Conservation (phyloP, 2,113 vertebrate species). For the Tragelaphus strepsiceros region DNA sequence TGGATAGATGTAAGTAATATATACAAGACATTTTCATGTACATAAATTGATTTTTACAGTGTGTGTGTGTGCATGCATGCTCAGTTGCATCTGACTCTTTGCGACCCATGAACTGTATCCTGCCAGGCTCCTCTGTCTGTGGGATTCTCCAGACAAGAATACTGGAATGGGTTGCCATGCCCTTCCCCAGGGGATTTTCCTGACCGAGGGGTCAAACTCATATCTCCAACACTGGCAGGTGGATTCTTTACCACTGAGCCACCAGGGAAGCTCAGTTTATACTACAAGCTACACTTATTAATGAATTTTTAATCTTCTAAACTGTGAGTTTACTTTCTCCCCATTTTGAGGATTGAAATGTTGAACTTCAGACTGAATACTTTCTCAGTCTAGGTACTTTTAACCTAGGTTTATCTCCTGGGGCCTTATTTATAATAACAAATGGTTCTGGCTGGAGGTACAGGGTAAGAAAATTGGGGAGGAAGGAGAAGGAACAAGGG, state of each 20-base stretch:
- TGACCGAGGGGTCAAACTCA: neutral
- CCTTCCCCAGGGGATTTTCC: neutral
- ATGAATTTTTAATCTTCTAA: neutral
- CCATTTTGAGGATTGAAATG: neutral
- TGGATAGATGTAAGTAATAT: neutral
- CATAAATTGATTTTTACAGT: neutral
- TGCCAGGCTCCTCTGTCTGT: neutral
- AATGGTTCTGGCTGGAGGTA: neutral
- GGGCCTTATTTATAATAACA: neutral
- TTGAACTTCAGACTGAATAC: neutral
- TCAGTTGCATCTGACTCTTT: neutral
- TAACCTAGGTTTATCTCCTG: neutral
- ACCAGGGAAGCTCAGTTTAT: neutral
- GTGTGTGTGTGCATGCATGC: neutral
- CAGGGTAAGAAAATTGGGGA: neutral
- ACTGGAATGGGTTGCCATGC: neutral
- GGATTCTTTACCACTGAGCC: neutral
- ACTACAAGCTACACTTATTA: neutral
- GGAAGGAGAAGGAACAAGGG: neutral
- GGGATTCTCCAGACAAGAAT: neutral
- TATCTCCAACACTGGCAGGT: neutral
- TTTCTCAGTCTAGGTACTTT: neutral
- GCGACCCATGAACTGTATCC: fast-evolving
- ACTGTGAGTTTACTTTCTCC: neutral
- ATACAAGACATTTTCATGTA: neutral